phyloP scores from a whole-genome alignment of 2,797 vertebrate genomes.

The Lacerta bilineata region DNA sequence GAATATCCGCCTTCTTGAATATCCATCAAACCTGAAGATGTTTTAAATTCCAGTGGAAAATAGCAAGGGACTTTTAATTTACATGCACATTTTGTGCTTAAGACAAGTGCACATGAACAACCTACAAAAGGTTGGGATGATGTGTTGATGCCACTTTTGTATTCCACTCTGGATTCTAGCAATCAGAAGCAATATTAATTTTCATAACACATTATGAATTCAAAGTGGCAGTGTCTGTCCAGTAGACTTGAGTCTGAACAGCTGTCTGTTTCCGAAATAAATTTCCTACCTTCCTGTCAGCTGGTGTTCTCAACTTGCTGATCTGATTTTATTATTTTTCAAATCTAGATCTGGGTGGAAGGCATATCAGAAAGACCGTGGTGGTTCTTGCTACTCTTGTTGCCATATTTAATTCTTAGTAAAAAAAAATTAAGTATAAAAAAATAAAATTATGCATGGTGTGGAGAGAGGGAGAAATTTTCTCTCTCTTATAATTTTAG shows the following conservation, averaged over 20 bases:
- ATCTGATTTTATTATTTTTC: not conserved
- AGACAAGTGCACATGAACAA: not conserved
- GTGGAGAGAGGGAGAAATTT: too few species aligned
- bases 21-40: not conserved
- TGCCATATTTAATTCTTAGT: too few species aligned
- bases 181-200: not conserved
- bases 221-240: not conserved
- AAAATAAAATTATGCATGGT: too few species aligned
- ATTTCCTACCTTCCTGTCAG: not conserved
- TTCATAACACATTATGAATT: not conserved
- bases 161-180: not conserved
- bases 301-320: not conserved
- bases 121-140: not conserved
- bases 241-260: not conserved
- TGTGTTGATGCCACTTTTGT: not conserved
- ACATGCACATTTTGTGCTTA: not conserved
- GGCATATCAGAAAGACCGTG: not conserved
- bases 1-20: not conserved
- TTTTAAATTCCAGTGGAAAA: not conserved
- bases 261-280: not conserved
- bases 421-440: too few species aligned
- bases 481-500: too few species aligned
- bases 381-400: not conserved
- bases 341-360: not conserved
- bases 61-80: not conserved